These are phyloP conservation scores for Hystrix brachyura DNA, from an alignment of 2,113 vertebrate genomes.

Conservation along the genomic window DNA sequence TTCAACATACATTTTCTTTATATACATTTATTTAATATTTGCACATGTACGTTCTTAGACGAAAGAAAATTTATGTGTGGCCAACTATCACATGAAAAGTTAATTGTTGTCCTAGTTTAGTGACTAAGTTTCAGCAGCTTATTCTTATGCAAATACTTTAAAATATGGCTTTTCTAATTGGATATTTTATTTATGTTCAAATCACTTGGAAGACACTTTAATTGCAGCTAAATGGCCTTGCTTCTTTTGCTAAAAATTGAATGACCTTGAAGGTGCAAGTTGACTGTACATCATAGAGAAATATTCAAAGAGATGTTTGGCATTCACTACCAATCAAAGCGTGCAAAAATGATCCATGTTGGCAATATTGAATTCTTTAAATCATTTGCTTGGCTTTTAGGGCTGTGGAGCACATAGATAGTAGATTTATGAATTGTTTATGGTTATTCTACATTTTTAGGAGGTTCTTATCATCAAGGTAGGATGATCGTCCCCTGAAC, in stretches of 20 bases:
- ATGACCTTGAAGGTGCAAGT: conserved; percentile 94
- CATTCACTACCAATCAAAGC: conserved; percentile 88
- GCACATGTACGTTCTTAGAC: not conserved
- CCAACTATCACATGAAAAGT: conserved; percentile 16
- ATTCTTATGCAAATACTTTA: conserved; percentile 95
- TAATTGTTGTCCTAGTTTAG: conserved; percentile 90
- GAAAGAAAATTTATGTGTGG: not conserved
- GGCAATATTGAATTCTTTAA: conserved; percentile 85
- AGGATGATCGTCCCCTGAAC: conserved; percentile 78
- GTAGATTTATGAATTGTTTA: conserved; percentile 87
- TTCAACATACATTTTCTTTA: not conserved
- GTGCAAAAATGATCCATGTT: conserved; percentile 86
- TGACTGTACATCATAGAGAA: conserved; percentile 91
- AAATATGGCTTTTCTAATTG: conserved; percentile 92
- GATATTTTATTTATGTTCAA: conserved; percentile 94
- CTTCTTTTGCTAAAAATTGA: conserved; percentile 92
- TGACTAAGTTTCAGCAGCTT: conserved; percentile 94
- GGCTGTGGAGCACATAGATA: conserved; percentile 81
- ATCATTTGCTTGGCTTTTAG: conserved; percentile 85
- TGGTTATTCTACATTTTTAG: conserved; percentile 87
- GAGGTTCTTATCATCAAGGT: conserved; percentile 87
- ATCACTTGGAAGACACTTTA: conserved; percentile 90
- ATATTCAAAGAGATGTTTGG: conserved; percentile 80
- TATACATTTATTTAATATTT: not conserved
- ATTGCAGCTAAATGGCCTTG: conserved; percentile 96